Percentiles rank a stretch among this genome's conserved stretches.
These are phyloP conservation scores for Falco concolor DNA, from an alignment of 2,797 vertebrate species.

Conservation along the genomic window DNA sequence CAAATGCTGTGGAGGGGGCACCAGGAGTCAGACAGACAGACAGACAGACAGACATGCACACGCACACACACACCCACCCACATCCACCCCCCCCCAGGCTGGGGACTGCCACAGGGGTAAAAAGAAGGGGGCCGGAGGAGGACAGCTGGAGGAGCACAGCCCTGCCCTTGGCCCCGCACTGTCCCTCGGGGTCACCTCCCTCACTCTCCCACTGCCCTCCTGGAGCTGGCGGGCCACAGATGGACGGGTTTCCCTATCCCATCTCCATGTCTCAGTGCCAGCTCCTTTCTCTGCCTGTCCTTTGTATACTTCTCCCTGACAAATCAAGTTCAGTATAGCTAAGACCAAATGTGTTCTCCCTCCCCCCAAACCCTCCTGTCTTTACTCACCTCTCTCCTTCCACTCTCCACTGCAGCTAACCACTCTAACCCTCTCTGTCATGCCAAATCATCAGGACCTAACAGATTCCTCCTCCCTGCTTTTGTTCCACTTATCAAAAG, in stretches of 20 bases:
- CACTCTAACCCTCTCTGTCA: not conserved
- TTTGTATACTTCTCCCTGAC: not conserved
- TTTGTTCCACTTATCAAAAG: not conserved
- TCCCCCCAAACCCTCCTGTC: not conserved
- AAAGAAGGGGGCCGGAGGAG: not conserved
- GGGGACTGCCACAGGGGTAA: not conserved
- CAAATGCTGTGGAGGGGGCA: not conserved
- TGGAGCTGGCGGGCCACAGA: not conserved
- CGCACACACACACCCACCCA: too few relatives aligned
- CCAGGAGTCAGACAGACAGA: not conserved
- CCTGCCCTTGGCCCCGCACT: accelerated
- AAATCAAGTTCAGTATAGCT: not conserved
- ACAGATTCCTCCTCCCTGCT: not conserved
- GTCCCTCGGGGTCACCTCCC: not conserved
- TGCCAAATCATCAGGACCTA: not conserved
- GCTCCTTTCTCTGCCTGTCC: not conserved
- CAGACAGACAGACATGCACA: too few relatives aligned
- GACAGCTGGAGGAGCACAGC: not conserved
- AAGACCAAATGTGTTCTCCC: not conserved
- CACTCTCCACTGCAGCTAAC: not conserved
- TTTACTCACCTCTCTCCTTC: not conserved
- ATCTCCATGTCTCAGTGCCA: not conserved
- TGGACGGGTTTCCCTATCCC: not conserved
- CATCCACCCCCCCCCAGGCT: not conserved
- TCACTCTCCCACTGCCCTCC: not conserved